Evolutionary conservation across 2,797 vertebrate species (phyloP).

Genomic region (Mus spretus): DNA sequence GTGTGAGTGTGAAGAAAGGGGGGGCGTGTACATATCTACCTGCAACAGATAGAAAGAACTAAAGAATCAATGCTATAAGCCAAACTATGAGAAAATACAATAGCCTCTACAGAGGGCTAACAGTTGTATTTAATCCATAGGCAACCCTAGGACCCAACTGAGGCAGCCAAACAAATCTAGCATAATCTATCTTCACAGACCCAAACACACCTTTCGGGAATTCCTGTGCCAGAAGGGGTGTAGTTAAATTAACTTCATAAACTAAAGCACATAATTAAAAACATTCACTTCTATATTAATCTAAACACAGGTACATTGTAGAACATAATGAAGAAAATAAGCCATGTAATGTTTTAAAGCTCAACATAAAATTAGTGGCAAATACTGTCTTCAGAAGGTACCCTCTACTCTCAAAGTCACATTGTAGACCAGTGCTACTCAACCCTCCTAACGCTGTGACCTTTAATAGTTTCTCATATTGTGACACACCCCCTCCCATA

Average conservation of each 20-base stretch:
- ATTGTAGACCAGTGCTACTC: too few species aligned
- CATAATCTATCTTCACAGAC: conserved; percentile 13
- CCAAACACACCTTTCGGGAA: background rate
- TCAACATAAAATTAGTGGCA: background rate
- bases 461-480: background rate
- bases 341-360: conserved; percentile 47
- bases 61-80: background rate
- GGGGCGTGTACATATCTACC: background rate
- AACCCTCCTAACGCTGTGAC: background rate
- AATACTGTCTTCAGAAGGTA: background rate
- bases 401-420: background rate
- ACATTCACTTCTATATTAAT: conserved; percentile 10
- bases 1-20: background rate
- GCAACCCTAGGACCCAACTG: conserved; percentile 21
- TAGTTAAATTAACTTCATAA: conserved; percentile 54
- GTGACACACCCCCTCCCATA: background rate
- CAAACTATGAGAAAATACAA: background rate
- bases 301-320: background rate
- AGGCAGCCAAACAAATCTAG: background rate
- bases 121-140: background rate
- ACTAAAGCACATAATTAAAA: conserved; percentile 53
- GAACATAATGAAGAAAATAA: conserved; percentile 21
- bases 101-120: background rate
- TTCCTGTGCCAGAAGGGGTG: background rate
- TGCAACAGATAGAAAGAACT: background rate